Conservation (phyloP, 2,888 invertebrate species). For the Tiliacea aurago region DNA sequence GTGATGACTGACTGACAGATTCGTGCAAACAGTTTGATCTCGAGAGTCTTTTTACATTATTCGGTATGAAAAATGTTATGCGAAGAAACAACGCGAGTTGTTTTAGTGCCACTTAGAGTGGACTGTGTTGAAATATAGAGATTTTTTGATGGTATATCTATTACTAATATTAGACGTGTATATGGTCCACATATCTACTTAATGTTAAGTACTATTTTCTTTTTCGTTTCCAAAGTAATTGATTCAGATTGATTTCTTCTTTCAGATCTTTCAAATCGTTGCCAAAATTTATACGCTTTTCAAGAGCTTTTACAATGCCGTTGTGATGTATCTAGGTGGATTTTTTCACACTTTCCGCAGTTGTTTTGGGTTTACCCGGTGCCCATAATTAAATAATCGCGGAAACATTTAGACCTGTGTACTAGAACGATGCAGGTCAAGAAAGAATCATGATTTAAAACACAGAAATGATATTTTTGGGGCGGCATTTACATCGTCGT, state of each 20-base stretch:
- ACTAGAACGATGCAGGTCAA: neutral
- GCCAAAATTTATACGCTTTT: constrained; percentile 6
- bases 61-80: neutral
- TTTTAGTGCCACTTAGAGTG: neutral
- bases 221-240: neutral
- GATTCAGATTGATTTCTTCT: constrained; percentile 11
- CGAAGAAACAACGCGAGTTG: neutral
- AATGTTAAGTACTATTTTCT: neutral
- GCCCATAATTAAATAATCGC: neutral
- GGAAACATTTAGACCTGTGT: neutral
- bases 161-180: neutral
- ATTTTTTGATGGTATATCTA: constrained; percentile 1
- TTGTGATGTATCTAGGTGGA: neutral
- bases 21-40: constrained; percentile 25
- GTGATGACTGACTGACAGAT: constrained; percentile 47
- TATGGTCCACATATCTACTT: neutral
- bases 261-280: neutral
- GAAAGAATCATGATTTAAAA: too few relatives aligned
- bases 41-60: constrained; percentile 11
- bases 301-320: neutral
- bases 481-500: too few relatives aligned
- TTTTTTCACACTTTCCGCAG: neutral
- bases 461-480: too few relatives aligned
- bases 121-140: constrained; percentile 11
- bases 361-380: neutral